A percentile compares a stretch with the other conserved stretches of the same genome.
Conservation (phyloP, 2,888 invertebrate species). For the Ennomos quercinarius region DNA sequence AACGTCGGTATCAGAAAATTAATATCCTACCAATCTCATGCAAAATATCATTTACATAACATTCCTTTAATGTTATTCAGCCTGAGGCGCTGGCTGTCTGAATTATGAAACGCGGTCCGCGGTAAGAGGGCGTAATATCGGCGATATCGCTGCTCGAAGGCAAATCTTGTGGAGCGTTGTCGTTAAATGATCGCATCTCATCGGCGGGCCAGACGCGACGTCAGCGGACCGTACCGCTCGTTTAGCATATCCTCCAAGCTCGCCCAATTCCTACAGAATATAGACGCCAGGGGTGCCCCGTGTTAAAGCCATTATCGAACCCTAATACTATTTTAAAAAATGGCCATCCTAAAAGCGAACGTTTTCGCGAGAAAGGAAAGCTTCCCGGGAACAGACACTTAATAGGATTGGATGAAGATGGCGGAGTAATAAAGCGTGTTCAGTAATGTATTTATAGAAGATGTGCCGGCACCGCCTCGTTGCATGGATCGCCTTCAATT, state of each 20-base stretch:
- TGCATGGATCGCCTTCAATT: conserved; percentile 72
- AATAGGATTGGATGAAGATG: conserved; percentile 83
- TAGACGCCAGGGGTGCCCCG: conserved; percentile 66
- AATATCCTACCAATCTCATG: conserved; percentile 57
- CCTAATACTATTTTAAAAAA: conserved; percentile 80
- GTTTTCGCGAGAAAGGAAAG: conserved; percentile 63
- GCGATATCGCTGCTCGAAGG: conserved; percentile 67
- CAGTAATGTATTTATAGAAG: conserved; percentile 81
- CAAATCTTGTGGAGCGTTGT: conserved; percentile 66
- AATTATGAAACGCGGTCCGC: conserved; percentile 66
- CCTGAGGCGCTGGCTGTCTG: conserved; percentile 60
- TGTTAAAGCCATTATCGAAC: conserved; percentile 79
- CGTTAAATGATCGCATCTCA: conserved; percentile 77
- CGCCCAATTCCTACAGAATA: conserved; percentile 70
- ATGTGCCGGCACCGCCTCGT: conserved; percentile 64
- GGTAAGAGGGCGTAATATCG: conserved; percentile 61
- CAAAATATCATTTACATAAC: conserved; percentile 64
- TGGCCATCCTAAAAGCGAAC: conserved; percentile 76
- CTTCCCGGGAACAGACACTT: conserved; percentile 75
- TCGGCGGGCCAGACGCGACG: conserved; percentile 73
- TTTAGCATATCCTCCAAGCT: conserved; percentile 77
- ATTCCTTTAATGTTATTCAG: conserved; percentile 64
- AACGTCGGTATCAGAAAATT: conserved; percentile 36
- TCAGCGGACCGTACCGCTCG: conserved; percentile 65
- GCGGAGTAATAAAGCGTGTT: conserved; percentile 83